Evolutionary conservation across 2,797 vertebrate genomes (phyloP), one percentile per base, ranked within the genome.

Genomic region (Saxicola maurus): DNA sequence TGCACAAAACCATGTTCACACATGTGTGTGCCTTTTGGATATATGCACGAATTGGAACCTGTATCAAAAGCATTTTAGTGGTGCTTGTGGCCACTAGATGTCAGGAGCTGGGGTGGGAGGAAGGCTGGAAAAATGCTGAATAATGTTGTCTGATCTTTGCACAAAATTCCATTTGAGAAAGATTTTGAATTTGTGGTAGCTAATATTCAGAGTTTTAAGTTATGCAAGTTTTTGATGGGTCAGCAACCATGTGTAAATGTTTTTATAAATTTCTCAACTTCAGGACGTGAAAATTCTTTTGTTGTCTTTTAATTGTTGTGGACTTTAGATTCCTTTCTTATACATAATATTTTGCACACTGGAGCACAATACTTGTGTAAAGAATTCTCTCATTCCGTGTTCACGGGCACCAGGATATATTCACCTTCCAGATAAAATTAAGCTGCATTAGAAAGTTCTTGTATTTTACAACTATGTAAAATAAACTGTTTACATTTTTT

Each of bases 401-500:
- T 86, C 91, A 93, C 18, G 89, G 94, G 96, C 96, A 96, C 96
- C 93, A 94, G 94, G 96, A 95, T 95, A 94, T 95, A 95, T 95
- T 97, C 96, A 96, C 95, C 95, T 97, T 95, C 71, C 87, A 96
- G 95, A 92, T 66, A 91, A 95, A 96, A 94, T 81, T 87, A 96
- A 97, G 95, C 95, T 95, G 24, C 87, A 72, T 96, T 97, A 96
- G 95, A 89, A 97, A 92, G 95, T 97, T 96, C 97, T 92, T 97
- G 88, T 96, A 95, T 97, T 97, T 97, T 96, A 97, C 96, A 96
- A 96, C 89, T 94, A 85, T 97, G 96, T 98, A 98, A 97, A 97
- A 97, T 96, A 94, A 97, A 97, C 84, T 97, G 98, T 98, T 98
- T 98, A 97, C 97, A 97, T 97, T 98, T 97, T 98, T 98, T 96